A percentile compares a stretch with the other conserved stretches of the same genome.
Evolutionary conservation across 2,888 invertebrate species (phyloP).

Genomic region (Malachius bipustulatus): DNA sequence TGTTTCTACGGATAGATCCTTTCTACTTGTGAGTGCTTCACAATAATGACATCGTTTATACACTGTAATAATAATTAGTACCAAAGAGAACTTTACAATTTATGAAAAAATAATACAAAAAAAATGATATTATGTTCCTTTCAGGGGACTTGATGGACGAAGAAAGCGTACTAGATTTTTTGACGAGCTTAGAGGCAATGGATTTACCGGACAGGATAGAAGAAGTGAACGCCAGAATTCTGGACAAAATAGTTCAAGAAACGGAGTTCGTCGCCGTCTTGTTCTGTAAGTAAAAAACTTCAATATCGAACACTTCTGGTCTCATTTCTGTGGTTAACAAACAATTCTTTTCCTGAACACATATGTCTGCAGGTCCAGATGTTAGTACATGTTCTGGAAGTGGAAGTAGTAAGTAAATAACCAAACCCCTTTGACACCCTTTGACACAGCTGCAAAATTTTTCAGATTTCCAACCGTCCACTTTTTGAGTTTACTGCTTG

Average conservation of each 20-base stretch:
- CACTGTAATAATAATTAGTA: too few species aligned
- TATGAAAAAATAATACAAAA: too few species aligned
- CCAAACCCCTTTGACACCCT: conserved; percentile 8
- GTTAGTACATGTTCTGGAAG: conserved; percentile 44
- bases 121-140: conserved; percentile 25
- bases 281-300: conserved; percentile 93
- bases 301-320: too few species aligned
- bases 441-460: too few species aligned
- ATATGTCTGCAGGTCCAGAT: conserved; percentile 44
- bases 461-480: too few species aligned
- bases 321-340: too few species aligned
- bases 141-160: conserved; percentile 90
- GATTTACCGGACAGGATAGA: conserved; percentile 90
- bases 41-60: too few species aligned
- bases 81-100: too few species aligned
- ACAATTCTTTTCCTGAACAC: neutral
- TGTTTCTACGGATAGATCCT: too few species aligned
- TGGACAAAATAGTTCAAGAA: conserved; percentile 81
- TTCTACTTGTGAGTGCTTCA: too few species aligned
- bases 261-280: conserved; percentile 85
- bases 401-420: conserved; percentile 51
- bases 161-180: conserved; percentile 83
- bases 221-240: conserved; percentile 85
- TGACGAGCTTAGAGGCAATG: conserved; percentile 90
- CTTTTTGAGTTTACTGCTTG: too few species aligned